Evolutionary conservation across 2,113 vertebrate species (phyloP).

Genomic region (Anseranas semipalmata): DNA sequence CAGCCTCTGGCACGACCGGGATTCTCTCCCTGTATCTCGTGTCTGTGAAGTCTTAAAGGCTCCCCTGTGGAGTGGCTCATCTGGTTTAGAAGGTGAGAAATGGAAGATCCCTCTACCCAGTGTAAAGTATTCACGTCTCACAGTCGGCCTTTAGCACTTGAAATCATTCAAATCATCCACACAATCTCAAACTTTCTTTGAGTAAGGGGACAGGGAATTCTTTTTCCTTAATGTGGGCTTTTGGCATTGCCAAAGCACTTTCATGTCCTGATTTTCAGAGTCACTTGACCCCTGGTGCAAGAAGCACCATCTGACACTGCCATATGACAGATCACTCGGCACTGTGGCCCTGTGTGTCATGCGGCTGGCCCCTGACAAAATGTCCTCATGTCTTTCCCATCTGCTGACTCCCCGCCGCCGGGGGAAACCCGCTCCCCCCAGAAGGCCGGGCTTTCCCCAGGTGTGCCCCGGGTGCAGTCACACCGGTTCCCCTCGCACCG

Average conservation of each 20-base stretch:
- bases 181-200: not conserved
- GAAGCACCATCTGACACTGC: not conserved
- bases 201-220: not conserved
- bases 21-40: not conserved
- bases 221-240: not conserved
- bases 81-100: not conserved
- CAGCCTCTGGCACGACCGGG: not conserved
- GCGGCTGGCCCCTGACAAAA: not conserved
- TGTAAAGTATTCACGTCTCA: not conserved
- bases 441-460: not conserved
- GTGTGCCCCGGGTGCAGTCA: not conserved
- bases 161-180: not conserved
- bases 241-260: not conserved
- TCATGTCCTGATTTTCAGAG: not conserved
- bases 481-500: not conserved
- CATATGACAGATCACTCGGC: accelerated
- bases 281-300: not conserved
- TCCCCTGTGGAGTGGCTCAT: not conserved
- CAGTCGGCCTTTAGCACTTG: not conserved
- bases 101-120: not conserved
- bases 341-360: not conserved
- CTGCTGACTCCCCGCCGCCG: not conserved
- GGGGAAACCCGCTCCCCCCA: not conserved
- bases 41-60: not conserved
- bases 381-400: not conserved